These are phyloP conservation scores for Cyphomyrmex costatus DNA, from an alignment of 1,140 invertebrate species.

Conservation along the genomic window DNA sequence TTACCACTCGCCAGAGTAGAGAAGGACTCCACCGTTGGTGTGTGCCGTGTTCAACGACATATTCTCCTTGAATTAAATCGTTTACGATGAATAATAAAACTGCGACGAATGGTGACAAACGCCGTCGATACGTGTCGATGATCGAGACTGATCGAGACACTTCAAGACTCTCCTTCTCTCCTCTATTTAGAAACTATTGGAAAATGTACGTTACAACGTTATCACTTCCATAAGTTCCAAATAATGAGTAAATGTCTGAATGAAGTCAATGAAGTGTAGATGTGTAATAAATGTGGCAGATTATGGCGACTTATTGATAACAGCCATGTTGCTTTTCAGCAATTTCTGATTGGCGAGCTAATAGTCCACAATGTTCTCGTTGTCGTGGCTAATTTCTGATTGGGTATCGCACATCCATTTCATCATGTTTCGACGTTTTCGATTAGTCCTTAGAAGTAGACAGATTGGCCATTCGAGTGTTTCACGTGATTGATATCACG, in stretches of 20 bases:
- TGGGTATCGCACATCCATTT: not conserved
- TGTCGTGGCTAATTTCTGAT: not conserved
- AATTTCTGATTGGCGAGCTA: not conserved
- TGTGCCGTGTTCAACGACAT: conserved; percentile 98
- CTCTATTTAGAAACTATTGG: not conserved
- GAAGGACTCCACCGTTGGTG: conserved; percentile 95
- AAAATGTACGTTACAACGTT: conserved; percentile 13
- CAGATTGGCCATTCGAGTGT: too few relatives aligned
- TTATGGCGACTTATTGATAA: not conserved
- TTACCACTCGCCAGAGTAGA: conserved; percentile 97
- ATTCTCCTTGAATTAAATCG: conserved; percentile 71
- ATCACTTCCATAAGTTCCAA: not conserved
- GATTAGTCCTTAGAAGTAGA: too few relatives aligned
- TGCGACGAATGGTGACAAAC: not conserved
- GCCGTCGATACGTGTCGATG: not conserved
- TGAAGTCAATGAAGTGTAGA: not conserved
- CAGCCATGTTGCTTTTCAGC: not conserved
- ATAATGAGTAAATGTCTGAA: too few relatives aligned
- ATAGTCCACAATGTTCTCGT: not conserved
- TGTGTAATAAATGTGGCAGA: not conserved
- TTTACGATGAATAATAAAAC: not conserved
- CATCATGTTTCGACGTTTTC: too few relatives aligned
- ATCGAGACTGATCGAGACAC: not conserved
- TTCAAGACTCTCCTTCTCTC: not conserved
- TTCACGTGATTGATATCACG: too few relatives aligned